Evolutionary conservation across 1,140 invertebrate species (phyloP).

Genomic region (Calephelis virginiensis): DNA sequence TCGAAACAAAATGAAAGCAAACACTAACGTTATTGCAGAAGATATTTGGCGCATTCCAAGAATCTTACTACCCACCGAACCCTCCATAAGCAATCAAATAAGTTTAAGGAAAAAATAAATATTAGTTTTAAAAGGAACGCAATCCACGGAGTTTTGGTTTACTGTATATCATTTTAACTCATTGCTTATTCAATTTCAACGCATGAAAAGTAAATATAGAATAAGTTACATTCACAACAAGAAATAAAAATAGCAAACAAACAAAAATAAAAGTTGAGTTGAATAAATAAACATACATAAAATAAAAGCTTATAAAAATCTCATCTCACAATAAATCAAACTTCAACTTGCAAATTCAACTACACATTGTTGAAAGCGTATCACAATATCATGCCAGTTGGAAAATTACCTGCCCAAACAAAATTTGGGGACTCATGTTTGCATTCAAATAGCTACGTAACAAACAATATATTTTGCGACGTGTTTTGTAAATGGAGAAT

Average conservation of each 20-base stretch:
- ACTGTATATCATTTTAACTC: too few relatives aligned
- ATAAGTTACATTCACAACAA: too few relatives aligned
- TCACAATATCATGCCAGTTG: conserved; percentile 13
- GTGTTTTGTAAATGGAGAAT: not conserved
- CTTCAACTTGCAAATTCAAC: not conserved
- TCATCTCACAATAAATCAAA: not conserved
- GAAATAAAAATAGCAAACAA: not conserved
- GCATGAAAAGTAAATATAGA: too few relatives aligned
- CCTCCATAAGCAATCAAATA: too few relatives aligned
- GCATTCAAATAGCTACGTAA: conserved; percentile 1
- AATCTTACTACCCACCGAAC: too few relatives aligned
- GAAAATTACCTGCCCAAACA: conserved; percentile 15
- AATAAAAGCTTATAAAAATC: not conserved
- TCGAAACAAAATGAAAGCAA: too few relatives aligned
- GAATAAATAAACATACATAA: not conserved
- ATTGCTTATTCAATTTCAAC: too few relatives aligned
- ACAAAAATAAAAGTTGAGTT: not conserved
- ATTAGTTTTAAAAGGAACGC: too few relatives aligned
- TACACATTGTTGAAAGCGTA: conserved; percentile 7
- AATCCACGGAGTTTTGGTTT: too few relatives aligned
- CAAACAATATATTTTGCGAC: conserved; percentile 13
- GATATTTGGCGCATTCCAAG: too few relatives aligned
- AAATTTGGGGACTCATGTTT: conserved; percentile 10
- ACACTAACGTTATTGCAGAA: too few relatives aligned
- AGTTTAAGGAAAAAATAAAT: too few relatives aligned